Conservation (phyloP, 2,113 vertebrate genomes). For the Morone saxatilis region DNA sequence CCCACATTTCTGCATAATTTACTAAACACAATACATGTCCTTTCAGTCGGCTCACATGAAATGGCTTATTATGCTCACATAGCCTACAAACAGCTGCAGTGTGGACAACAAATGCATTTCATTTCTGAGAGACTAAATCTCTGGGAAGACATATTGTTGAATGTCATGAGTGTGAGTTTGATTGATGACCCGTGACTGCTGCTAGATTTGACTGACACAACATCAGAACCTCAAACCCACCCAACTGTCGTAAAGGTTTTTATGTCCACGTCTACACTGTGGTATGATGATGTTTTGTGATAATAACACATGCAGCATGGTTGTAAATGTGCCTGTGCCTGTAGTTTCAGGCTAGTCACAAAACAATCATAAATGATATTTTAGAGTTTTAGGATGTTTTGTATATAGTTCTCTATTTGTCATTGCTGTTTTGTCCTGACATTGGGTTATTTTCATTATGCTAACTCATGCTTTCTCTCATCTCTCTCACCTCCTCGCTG, state of each 20-base stretch:
- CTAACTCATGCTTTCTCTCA: too few species aligned
- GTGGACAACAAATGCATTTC: not conserved
- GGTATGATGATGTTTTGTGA: not conserved
- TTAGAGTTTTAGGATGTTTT: too few species aligned
- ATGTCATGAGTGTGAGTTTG: not conserved
- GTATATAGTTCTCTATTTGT: too few species aligned
- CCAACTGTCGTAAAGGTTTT: not conserved
- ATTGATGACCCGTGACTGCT: not conserved
- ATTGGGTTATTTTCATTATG: too few species aligned
- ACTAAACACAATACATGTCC: conserved; percentile 21
- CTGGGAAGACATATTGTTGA: not conserved
- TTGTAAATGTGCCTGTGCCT: too few species aligned
- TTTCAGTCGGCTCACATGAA: conserved; percentile 14
- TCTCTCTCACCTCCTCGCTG: too few species aligned
- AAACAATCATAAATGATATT: too few species aligned
- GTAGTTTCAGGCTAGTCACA: too few species aligned
- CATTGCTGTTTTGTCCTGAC: too few species aligned
- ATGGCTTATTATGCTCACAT: not conserved
- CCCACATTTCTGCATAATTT: conserved; percentile 45
- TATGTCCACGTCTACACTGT: not conserved
- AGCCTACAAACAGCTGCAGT: not conserved
- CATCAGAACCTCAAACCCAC: not conserved
- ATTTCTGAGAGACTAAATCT: not conserved
- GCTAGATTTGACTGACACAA: not conserved
- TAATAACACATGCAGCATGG: not conserved